Evolutionary conservation across 2,888 invertebrate genomes (phyloP), one percentile per base, ranked within the genome.

Genomic region (Diaprepes abbreviatus): DNA sequence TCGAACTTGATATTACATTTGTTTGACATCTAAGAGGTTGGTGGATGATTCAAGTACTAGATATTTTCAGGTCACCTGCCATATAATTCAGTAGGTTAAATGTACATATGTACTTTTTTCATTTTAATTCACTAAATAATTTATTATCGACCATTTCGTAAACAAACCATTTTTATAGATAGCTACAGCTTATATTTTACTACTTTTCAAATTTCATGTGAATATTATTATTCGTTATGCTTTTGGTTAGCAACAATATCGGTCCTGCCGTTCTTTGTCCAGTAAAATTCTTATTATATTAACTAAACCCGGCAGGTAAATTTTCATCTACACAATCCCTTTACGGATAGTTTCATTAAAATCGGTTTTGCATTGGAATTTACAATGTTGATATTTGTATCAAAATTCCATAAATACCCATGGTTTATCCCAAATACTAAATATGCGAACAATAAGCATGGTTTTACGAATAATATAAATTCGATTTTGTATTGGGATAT

Each of bases 341-440:
- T 50, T 31, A 28, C 48, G 14, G 28, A 50, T 50, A 50, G 48
- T 50, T 50, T 28, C 31, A 28, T 28, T 50, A 50, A 50, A 50
- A 50, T 50, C 9, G 16, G 48, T 28, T 50, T 50, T 28, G 48
- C 28, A 50, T 10, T 6, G 48, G 48, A 50, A 50, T 50, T 50
- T 50, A 50, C 48, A 28, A 21, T 24, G 24, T 16, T 28, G 12
- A 50, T 50, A 50, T 50, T 50, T 50, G 48, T 50, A 50, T 28
- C 48, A 28, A 28, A 50, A 50, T 50, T 50, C 28, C 31, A 28
- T 28, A 50, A 50, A 50, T 50, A 50, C 28, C 21, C 9, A 24
- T n/a, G 48, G 28, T 14, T 50, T 28, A 50, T 50, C 28, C 24
- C 28, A 50, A 28, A 28, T 50, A 50, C 48, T 50, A 50, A 50